These are phyloP conservation scores for Tanaodytes sp. DNA, from an alignment of 2,888 invertebrate species.

Conservation along the genomic window DNA sequence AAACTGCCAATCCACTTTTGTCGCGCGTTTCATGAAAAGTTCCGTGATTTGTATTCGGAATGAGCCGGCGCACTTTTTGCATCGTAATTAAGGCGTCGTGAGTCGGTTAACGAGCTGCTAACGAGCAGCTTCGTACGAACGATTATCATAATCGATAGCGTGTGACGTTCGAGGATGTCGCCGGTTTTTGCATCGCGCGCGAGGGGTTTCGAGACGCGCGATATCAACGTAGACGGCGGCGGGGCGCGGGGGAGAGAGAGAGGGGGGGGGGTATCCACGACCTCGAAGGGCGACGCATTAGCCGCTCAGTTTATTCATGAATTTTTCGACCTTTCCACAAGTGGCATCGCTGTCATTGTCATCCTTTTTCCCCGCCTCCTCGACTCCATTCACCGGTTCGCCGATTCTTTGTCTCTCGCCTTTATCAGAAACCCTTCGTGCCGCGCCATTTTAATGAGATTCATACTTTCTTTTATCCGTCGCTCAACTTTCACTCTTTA, in stretches of 20 bases:
- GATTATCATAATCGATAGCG: constrained; percentile 48
- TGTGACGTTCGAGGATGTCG: constrained; percentile 29
- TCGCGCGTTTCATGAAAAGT: constrained; percentile 20
- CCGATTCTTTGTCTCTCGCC: constrained; percentile 19
- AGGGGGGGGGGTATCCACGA: constrained; percentile 4
- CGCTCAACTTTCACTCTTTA: constrained; percentile 9
- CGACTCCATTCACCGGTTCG: constrained; percentile 10
- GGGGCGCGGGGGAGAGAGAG: too few species aligned
- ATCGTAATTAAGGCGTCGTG: constrained; percentile 33
- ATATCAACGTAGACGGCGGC: not conserved
- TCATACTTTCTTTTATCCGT: constrained; percentile 3
- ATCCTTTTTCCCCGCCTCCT: constrained; percentile 27
- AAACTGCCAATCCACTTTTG: constrained; percentile 7
- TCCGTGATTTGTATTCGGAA: constrained; percentile 17
- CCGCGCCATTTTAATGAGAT: constrained; percentile 22
- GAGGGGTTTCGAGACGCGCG: constrained; percentile 13
- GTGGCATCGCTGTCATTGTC: constrained; percentile 20
- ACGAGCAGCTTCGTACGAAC: constrained; percentile 38
- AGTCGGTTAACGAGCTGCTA: constrained; percentile 40
- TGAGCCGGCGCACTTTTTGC: constrained; percentile 21
- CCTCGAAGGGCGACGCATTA: constrained; percentile 23
- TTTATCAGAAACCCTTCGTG: constrained; percentile 18
- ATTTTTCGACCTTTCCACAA: constrained; percentile 31
- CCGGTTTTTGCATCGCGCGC: constrained; percentile 22
- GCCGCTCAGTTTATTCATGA: constrained; percentile 43